These are phyloP conservation scores for Psix sp. DNA, from an alignment of 1,140 invertebrate genomes.

Conservation along the genomic window DNA sequence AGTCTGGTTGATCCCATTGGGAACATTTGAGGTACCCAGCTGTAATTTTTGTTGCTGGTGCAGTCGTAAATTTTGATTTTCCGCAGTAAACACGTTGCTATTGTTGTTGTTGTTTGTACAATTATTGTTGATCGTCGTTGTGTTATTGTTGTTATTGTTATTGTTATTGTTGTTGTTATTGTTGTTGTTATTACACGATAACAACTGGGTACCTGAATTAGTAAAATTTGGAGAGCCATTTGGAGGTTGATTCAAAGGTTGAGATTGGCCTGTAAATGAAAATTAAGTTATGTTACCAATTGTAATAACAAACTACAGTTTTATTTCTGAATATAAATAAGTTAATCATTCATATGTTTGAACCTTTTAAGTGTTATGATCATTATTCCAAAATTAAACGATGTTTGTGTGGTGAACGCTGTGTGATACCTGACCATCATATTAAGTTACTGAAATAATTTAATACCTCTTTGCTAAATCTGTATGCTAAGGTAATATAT, in stretches of 20 bases:
- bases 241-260: slow-evolving; percentile 67
- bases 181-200: too few species aligned
- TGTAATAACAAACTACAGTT: too few species aligned
- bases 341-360: too few species aligned
- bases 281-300: too few species aligned
- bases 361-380: too few species aligned
- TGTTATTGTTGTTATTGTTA: slow-evolving; percentile 62
- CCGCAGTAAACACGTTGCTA: slow-evolving; percentile 58
- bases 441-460: too few species aligned
- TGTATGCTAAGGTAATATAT: too few species aligned
- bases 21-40: slow-evolving; percentile 28
- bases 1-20: slow-evolving; percentile 57
- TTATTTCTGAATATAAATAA: too few species aligned
- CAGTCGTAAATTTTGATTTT: slow-evolving; percentile 65
- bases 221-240: slow-evolving; percentile 64
- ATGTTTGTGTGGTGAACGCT: too few species aligned
- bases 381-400: too few species aligned
- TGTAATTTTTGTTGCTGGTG: slow-evolving; percentile 60
- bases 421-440: too few species aligned
- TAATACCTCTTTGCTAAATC: too few species aligned
- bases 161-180: slow-evolving; percentile 65
- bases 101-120: slow-evolving; percentile 63
- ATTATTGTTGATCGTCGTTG: slow-evolving; percentile 60
- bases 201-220: slow-evolving; percentile 46
- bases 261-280: slow-evolving; percentile 69